Conservation (phyloP, 2,113 vertebrate species). For the Gymnobelideus leadbeateri region DNA sequence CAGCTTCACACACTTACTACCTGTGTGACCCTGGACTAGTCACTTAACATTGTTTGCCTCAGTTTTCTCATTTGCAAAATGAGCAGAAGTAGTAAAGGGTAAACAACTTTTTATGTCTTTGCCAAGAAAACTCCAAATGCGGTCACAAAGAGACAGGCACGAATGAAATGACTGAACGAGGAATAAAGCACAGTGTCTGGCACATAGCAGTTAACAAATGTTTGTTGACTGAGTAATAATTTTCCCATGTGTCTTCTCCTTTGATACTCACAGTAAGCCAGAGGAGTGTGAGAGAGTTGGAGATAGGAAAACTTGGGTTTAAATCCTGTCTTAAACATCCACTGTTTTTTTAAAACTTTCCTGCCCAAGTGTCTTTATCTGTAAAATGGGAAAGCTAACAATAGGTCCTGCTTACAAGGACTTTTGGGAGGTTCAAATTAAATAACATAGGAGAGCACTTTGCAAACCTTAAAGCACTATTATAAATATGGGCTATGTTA, state of each 20-base stretch:
- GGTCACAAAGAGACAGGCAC: neutral
- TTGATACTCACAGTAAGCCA: neutral
- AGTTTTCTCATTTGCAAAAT: neutral
- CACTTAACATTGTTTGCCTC: no score
- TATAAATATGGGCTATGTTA: neutral
- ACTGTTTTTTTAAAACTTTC: neutral
- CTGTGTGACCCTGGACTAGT: no score
- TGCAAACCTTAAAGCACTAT: neutral
- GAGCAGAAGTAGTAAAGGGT: neutral
- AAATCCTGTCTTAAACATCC: neutral
- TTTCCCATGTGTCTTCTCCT: neutral
- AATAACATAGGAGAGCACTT: neutral
- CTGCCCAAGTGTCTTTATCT: neutral
- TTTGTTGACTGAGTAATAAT: neutral
- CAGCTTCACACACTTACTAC: no score
- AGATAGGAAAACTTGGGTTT: neutral
- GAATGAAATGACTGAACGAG: neutral
- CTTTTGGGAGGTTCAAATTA: neutral
- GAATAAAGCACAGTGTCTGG: neutral
- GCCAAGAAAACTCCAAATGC: neutral
- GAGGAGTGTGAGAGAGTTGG: neutral
- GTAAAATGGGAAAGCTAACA: neutral
- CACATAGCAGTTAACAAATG: neutral
- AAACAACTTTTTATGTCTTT: neutral
- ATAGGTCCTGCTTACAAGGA: neutral